Evolutionary conservation across 2,113 vertebrate species (phyloP).

Genomic region (Paramormyrops kingsleyae): DNA sequence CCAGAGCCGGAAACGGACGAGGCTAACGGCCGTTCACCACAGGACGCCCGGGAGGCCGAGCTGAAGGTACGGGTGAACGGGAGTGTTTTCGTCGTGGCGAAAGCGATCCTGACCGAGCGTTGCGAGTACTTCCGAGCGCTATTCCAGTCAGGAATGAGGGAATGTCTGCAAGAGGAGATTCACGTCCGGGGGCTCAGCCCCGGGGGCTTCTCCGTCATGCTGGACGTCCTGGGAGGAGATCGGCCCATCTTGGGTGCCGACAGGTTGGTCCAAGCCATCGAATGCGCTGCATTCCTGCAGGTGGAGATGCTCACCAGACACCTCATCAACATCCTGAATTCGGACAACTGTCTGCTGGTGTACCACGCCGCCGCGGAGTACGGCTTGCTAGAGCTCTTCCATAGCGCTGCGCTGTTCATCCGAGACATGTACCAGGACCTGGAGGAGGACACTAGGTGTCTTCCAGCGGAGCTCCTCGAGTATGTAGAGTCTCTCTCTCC

Average conservation of each 20-base stretch:
- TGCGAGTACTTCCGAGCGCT: conserved; percentile 83
- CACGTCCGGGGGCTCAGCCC: conserved; percentile 61
- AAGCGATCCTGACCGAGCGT: conserved; percentile 60
- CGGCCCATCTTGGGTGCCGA: conserved; percentile 60
- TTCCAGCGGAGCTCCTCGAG: conserved; percentile 61
- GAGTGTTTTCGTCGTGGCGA: conserved; percentile 66
- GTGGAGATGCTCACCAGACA: conserved; percentile 63
- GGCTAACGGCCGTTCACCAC: neutral
- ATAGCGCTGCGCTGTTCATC: conserved; percentile 66
- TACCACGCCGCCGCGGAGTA: conserved; percentile 74
- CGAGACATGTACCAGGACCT: conserved; percentile 65
- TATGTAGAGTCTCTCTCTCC: conserved; percentile 68
- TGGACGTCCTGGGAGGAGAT: conserved; percentile 65
- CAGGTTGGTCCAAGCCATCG: conserved; percentile 64
- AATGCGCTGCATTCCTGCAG: conserved; percentile 79
- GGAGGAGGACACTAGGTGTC: conserved; percentile 55
- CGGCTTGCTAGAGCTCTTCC: conserved; percentile 71
- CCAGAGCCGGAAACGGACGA: neutral
- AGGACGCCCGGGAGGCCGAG: neutral
- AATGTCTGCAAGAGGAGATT: conserved; percentile 71
- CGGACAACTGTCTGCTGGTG: conserved; percentile 76
- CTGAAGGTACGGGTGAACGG: conserved; percentile 67
- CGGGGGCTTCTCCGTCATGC: conserved; percentile 59
- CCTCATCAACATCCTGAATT: conserved; percentile 65
- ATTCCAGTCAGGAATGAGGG: conserved; percentile 83